Conservation (phyloP, 1,140 invertebrate species). For the Popillia japonica region DNA sequence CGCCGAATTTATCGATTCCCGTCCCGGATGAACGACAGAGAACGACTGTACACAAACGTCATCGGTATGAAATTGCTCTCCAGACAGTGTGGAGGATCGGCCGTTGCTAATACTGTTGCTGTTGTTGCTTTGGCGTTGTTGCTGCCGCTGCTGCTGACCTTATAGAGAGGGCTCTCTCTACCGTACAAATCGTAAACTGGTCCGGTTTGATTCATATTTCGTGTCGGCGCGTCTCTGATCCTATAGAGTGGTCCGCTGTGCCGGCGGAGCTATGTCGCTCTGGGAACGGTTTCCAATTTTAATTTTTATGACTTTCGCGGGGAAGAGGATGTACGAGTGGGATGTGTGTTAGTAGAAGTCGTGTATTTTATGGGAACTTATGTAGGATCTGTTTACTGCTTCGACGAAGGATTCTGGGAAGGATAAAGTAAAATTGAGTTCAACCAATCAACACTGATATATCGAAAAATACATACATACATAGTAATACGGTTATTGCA, state of each 20-base stretch:
- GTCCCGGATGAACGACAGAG: not conserved
- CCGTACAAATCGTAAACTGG: not conserved
- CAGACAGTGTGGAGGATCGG: conserved; percentile 8
- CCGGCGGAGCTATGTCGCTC: not conserved
- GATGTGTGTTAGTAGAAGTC: not conserved
- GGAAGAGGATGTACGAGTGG: not conserved
- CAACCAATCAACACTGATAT: not conserved
- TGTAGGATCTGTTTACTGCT: not conserved
- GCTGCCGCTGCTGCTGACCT: not conserved
- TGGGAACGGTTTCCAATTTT: not conserved
- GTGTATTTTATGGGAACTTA: not conserved
- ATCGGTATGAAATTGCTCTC: conserved; percentile 9
- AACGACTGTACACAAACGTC: not conserved
- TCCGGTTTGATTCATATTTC: not conserved
- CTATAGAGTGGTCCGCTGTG: not conserved
- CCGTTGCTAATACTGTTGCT: not conserved
- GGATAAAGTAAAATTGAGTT: not conserved
- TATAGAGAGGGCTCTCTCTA: not conserved
- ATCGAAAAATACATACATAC: not conserved
- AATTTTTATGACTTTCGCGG: not conserved
- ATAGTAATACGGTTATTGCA: no score
- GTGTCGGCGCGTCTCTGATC: not conserved
- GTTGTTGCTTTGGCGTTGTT: not conserved
- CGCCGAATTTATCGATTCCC: conserved; percentile 13
- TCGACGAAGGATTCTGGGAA: not conserved